Evolutionary conservation across 2,888 invertebrate genomes (phyloP).

Genomic region (Torymus texanus): DNA sequence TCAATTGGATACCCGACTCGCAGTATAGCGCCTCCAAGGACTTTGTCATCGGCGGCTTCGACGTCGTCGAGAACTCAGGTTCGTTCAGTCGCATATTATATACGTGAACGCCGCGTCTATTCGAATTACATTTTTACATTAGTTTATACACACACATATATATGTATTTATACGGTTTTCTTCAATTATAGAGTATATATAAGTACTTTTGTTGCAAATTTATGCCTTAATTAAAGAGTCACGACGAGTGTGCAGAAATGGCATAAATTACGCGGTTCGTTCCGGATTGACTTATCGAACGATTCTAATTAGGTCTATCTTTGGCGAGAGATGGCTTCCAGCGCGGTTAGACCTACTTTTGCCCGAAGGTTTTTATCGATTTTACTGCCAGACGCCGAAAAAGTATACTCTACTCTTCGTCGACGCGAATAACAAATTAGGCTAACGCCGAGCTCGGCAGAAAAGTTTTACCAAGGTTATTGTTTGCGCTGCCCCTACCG

Average conservation of each 20-base stretch:
- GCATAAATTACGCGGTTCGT: too few relatives aligned
- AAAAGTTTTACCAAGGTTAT: constrained; percentile 9
- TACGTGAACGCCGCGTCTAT: too few relatives aligned
- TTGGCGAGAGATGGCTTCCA: neutral
- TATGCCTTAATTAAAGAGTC: too few relatives aligned
- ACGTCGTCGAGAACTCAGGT: constrained; percentile 48
- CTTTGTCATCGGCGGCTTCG: constrained; percentile 80
- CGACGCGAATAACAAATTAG: constrained; percentile 2
- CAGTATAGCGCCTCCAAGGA: constrained; percentile 78
- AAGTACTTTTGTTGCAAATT: too few relatives aligned
- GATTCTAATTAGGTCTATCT: neutral
- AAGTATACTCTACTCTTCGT: constrained; percentile 18
- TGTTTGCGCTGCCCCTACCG: neutral
- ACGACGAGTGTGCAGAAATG: too few relatives aligned
- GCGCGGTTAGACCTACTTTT: constrained; percentile 1
- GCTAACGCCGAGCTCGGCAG: neutral
- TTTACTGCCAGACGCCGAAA: constrained; percentile 45
- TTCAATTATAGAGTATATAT: too few relatives aligned
- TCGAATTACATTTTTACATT: too few relatives aligned
- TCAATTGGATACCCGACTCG: constrained; percentile 83
- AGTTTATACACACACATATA: too few relatives aligned
- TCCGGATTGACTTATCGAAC: too few relatives aligned
- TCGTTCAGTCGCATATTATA: neutral
- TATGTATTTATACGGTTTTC: too few relatives aligned
- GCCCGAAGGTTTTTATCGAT: constrained; percentile 11